A percentile compares a stretch with the other conserved stretches of the same genome.
phyloP scores from a whole-genome alignment of 2,888 invertebrate genomes.

The Meganola albula region DNA sequence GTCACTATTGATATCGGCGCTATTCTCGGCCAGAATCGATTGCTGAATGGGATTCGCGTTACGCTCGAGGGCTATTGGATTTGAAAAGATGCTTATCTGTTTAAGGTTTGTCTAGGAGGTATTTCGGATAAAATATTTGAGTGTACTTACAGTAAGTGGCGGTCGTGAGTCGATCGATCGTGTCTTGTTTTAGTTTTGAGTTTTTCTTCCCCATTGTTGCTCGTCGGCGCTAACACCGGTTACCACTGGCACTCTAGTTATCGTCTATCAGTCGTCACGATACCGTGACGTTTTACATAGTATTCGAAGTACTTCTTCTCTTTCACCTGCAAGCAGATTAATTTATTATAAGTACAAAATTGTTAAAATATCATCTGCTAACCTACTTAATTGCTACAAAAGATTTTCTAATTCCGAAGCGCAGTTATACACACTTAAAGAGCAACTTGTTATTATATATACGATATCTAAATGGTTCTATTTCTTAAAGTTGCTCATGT shows the following conservation, averaged over 20 bases:
- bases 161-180: constrained; percentile 92
- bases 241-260: constrained; percentile 34
- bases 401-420: too few species aligned
- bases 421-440: too few species aligned
- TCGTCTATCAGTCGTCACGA: constrained; percentile 34
- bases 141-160: constrained; percentile 95
- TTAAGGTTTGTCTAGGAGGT: constrained; percentile 3
- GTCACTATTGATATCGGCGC: background rate
- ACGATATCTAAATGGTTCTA: too few species aligned
- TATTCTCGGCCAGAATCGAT: constrained; percentile 7
- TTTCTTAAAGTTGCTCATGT: too few species aligned
- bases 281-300: constrained; percentile 56
- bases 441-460: too few species aligned
- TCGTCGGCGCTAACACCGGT: constrained; percentile 22
- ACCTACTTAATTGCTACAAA: too few species aligned
- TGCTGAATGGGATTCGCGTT: constrained; percentile 3
- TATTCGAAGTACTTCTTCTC: constrained; percentile 38
- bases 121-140: constrained; percentile 6
- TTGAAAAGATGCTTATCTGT: constrained; percentile 1
- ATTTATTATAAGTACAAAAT: constrained; percentile 13
- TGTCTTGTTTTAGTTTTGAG: constrained; percentile 96
- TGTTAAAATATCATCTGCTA: too few species aligned
- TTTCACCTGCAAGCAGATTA: constrained; percentile 50
- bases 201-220: constrained; percentile 95
- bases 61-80: constrained; percentile 1